phyloP scores from a whole-genome alignment of 2,113 vertebrate species.

The Tetraodon nigroviridis region DNA sequence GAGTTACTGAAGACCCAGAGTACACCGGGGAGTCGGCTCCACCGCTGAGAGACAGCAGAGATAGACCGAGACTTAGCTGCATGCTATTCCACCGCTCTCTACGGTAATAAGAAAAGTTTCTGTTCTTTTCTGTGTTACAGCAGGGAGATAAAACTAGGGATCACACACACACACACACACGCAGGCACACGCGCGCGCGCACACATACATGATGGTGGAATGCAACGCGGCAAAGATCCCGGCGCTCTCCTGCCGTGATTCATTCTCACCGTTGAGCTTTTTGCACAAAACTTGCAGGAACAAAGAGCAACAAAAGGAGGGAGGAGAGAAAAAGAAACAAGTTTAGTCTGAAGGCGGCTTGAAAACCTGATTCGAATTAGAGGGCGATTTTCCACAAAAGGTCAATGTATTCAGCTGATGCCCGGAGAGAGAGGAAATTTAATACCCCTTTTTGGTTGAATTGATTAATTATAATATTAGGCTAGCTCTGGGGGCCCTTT shows the following conservation, averaged over 20 bases:
- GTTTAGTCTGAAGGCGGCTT: conserved; percentile 86
- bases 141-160: conserved; percentile 70
- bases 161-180: conserved; percentile 48
- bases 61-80: conserved; percentile 71
- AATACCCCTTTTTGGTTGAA: conserved; percentile 97
- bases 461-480: conserved; percentile 99
- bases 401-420: conserved; percentile 99
- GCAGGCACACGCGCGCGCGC: conserved; percentile 13
- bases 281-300: conserved; percentile 28
- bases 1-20: conserved; percentile 68
- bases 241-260: neutral
- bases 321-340: conserved; percentile 76
- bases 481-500: conserved; percentile 91
- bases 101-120: conserved; percentile 78
- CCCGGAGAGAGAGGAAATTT: conserved; percentile 97
- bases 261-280: neutral
- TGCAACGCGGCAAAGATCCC: neutral
- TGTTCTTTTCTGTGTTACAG: conserved; percentile 66
- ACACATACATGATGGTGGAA: conserved; percentile 4
- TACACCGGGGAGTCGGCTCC: conserved; percentile 67
- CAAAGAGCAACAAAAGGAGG: conserved; percentile 20
- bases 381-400: conserved; percentile 99
- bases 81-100: conserved; percentile 66
- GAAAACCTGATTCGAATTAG: conserved; percentile 92
- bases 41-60: conserved; percentile 64